These are phyloP conservation scores for Tineola bisselliella DNA, from an alignment of 2,888 invertebrate genomes.

Conservation along the genomic window DNA sequence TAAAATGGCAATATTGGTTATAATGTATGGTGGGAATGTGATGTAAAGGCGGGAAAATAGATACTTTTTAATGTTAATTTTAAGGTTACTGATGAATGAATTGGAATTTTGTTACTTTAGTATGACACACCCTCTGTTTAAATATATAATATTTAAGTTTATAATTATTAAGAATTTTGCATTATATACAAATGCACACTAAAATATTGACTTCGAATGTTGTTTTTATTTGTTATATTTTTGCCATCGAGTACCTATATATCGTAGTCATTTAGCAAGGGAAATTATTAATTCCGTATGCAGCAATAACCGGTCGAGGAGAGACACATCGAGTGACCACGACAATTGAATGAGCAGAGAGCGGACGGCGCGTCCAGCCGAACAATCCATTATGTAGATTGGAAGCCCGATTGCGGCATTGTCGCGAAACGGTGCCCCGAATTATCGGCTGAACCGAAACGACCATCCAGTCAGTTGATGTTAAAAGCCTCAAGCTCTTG, in stretches of 20 bases:
- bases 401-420: slow-evolving; percentile 63
- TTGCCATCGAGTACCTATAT: neutral
- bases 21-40: too few relatives aligned
- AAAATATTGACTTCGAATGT: too few relatives aligned
- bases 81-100: too few relatives aligned
- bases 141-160: too few relatives aligned
- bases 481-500: neutral
- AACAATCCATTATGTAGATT: slow-evolving; percentile 68
- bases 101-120: too few relatives aligned
- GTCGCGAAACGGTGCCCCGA: slow-evolving; percentile 27
- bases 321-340: slow-evolving; percentile 53
- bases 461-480: neutral
- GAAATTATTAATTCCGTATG: slow-evolving; percentile 59
- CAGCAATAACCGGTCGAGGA: slow-evolving; percentile 44
- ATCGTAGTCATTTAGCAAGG: slow-evolving; percentile 14
- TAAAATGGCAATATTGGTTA: too few relatives aligned
- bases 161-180: too few relatives aligned
- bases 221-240: neutral
- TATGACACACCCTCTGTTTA: too few relatives aligned
- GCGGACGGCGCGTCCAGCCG: slow-evolving; percentile 57
- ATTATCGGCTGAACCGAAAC: slow-evolving; percentile 1
- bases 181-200: too few relatives aligned
- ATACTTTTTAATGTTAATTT: too few relatives aligned
- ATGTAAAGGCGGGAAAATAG: too few relatives aligned
- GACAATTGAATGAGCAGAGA: slow-evolving; percentile 62